Evolutionary conservation across 1,140 invertebrate species (phyloP), one percentile per base, ranked within the genome.

Genomic region (Chymomyza costata): DNA sequence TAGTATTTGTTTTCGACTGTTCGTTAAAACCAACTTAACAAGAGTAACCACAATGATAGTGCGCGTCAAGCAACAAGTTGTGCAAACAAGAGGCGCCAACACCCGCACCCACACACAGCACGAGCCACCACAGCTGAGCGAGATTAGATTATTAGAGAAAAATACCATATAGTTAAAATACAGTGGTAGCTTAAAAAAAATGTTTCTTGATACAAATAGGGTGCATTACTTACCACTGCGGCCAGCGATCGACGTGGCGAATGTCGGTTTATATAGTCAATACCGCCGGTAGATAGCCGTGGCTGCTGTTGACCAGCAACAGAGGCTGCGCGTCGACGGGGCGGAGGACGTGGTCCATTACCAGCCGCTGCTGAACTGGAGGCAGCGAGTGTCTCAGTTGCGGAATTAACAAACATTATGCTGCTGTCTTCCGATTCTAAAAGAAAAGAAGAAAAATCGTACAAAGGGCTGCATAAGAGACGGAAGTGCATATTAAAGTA

Each of bases 171-270:
- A 28, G 25, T 6, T 10, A 28, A 6, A 28, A 28, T 6, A 10
- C 25, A 6, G 10, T 28, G 5, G 25, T 28, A 28, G 10, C 5
- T 28, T 28, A 6, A 28, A 28, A 28, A 6, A 28, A 28, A 10
- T 28, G 25, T 28, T 6, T 6, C 10, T 5, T 6, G 25, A 28
- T 28, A 5, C 10, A 6, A 28, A 28, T 28, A 28, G 25, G 5
- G 25, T n/a, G n/a, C 28, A n/a, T 6, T 31, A 65, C 81, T 78
- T 51, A 83, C 81, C 70, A 78, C 70, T 25, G 64, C 52, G 31
- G 81, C 81, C 57, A 83, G 45, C 53, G 81, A 83, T 66, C 81
- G 59, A 54, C 81, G 69, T 39, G 81, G 81, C 41, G 73, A 64
- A 38, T 83, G 81, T 55, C 74, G 74, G 48, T 76, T 78, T 15